Evolutionary conservation across 2,888 invertebrate genomes (phyloP).

Genomic region (Scaptomyza caliginosa): DNA sequence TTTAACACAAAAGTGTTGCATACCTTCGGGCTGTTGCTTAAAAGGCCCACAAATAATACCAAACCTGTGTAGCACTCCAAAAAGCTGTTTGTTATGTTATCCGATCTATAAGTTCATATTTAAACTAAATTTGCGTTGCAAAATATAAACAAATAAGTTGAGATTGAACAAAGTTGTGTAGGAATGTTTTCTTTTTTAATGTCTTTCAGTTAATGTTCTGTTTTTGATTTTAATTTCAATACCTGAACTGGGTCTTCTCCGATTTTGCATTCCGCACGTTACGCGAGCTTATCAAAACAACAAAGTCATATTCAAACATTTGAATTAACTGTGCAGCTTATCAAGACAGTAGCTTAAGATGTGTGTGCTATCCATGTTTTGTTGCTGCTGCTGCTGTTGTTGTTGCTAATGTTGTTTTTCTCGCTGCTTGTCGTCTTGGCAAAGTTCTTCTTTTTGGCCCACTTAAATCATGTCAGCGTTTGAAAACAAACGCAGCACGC

Average conservation of each 20-base stretch:
- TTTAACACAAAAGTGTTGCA: constrained; percentile 26
- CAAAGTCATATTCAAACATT: constrained; percentile 37
- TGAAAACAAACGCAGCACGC: constrained; percentile 54
- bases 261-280: constrained; percentile 7
- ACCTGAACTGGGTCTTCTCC: neutral
- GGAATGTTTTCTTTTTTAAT: neutral
- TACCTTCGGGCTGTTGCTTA: constrained; percentile 26
- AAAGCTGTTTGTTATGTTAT: too few species aligned
- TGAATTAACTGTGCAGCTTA: constrained; percentile 45
- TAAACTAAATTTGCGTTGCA: too few species aligned
- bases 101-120: too few species aligned
- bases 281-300: constrained; percentile 32
- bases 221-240: neutral
- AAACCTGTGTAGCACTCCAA: too few species aligned
- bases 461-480: constrained; percentile 62
- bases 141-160: too few species aligned
- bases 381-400: constrained; percentile 17
- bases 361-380: constrained; percentile 34
- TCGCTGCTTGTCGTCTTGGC: constrained; percentile 29
- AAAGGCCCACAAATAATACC: neutral
- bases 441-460: constrained; percentile 31
- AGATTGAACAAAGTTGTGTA: neutral
- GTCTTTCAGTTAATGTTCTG: neutral
- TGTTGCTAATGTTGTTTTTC: neutral
- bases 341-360: constrained; percentile 46